Conservation (phyloP, 2,113 vertebrate species). For the Oceanodroma tethys region DNA sequence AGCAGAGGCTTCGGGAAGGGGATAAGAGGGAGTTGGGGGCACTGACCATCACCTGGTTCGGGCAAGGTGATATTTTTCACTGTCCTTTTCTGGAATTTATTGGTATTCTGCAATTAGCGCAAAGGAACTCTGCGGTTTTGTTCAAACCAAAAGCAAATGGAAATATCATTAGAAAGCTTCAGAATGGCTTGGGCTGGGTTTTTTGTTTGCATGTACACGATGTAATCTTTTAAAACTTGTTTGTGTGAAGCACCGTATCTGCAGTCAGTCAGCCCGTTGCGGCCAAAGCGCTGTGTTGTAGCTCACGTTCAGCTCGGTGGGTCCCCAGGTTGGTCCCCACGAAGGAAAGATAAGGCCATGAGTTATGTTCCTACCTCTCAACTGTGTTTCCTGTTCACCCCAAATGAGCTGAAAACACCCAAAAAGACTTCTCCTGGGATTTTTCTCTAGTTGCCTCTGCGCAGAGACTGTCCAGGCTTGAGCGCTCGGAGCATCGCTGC, state of each 20-base stretch:
- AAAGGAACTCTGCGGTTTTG: neutral
- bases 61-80: neutral
- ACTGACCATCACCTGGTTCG: neutral
- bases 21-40: neutral
- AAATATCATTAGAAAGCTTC: neutral
- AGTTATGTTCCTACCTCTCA: neutral
- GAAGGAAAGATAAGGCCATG: neutral
- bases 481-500: neutral
- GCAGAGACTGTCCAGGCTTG: neutral
- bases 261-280: rapidly evolving
- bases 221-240: neutral
- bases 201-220: neutral
- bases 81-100: neutral
- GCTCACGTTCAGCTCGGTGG: neutral
- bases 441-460: neutral
- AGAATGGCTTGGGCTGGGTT: neutral
- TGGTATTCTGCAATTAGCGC: neutral
- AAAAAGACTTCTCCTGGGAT: neutral
- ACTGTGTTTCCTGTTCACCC: neutral
- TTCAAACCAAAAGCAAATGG: neutral
- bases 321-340: neutral
- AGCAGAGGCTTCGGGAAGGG: neutral
- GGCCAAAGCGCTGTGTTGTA: rapidly evolving
- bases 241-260: rapidly evolving
- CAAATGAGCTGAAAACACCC: neutral